These are phyloP conservation scores for Oscheius sp. DNA, from an alignment of 2,888 invertebrate species.

Conservation along the genomic window DNA sequence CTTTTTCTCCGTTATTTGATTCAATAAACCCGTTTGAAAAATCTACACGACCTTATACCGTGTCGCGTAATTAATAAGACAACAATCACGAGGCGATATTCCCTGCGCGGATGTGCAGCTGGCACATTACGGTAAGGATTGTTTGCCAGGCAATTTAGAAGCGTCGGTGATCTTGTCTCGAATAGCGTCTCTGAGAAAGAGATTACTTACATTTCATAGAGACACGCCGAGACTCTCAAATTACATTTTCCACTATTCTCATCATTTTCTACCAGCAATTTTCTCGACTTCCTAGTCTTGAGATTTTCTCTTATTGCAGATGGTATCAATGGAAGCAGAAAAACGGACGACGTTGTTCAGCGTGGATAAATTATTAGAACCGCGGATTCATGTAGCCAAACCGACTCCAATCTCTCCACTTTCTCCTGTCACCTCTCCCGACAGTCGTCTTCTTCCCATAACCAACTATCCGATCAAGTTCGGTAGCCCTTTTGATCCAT, in stretches of 20 bases:
- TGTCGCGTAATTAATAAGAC: no score
- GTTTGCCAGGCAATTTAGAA: slow-evolving; percentile 35
- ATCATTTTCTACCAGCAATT: background rate
- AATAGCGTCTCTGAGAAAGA: slow-evolving; percentile 24
- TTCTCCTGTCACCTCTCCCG: slow-evolving; percentile 13
- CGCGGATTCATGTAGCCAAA: slow-evolving; percentile 31
- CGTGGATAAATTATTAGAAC: slow-evolving; percentile 45
- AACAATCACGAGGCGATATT: background rate
- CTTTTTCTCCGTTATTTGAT: background rate
- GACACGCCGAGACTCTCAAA: slow-evolving; percentile 15
- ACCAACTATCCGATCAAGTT: slow-evolving; percentile 37
- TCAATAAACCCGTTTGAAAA: no score
- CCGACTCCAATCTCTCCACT: slow-evolving; percentile 29
- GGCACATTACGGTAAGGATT: slow-evolving; percentile 30
- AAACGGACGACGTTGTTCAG: slow-evolving; percentile 43
- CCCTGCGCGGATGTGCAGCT: slow-evolving; percentile 25
- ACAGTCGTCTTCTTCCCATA: slow-evolving; percentile 8
- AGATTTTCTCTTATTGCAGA: slow-evolving; percentile 18
- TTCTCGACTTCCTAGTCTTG: background rate
- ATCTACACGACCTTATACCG: no score
- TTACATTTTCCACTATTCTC: slow-evolving; percentile 13
- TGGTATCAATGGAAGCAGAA: slow-evolving; percentile 44
- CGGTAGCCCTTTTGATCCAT: slow-evolving; percentile 42
- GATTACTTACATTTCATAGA: slow-evolving; percentile 32
- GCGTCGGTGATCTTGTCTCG: slow-evolving; percentile 31